phyloP scores from a whole-genome alignment of 2,113 vertebrate genomes.

The Odocoileus hemionus region DNA sequence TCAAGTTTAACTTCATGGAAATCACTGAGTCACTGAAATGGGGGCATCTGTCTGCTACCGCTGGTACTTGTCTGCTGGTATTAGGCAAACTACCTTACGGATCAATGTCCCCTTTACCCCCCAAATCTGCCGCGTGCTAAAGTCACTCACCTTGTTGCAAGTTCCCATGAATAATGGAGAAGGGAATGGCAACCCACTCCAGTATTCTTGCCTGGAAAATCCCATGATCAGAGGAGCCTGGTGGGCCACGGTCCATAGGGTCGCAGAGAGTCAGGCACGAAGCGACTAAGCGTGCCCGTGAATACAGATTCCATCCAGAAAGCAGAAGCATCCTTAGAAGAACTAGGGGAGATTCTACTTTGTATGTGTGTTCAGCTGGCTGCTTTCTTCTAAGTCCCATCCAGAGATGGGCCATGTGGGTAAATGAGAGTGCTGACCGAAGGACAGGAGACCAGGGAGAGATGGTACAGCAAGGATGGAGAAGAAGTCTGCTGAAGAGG shows the following conservation, averaged over 20 bases:
- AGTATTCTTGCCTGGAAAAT: background rate
- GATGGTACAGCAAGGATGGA: background rate
- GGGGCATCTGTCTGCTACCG: background rate
- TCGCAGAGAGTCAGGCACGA: background rate
- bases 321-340: background rate
- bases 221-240: background rate
- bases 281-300: background rate
- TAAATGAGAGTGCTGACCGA: background rate
- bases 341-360: background rate
- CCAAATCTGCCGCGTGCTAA: background rate
- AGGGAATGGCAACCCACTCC: background rate
- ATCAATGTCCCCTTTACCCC: background rate
- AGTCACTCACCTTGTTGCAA: background rate
- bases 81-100: background rate
- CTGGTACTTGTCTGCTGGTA: background rate
- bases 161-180: background rate
- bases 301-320: background rate
- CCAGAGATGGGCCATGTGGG: background rate
- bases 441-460: background rate
- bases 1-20: background rate
- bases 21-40: background rate
- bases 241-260: background rate
- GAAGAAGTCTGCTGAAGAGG: background rate
- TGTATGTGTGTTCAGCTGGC: background rate
- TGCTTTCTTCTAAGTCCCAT: background rate